Evolutionary conservation across 1,140 invertebrate genomes (phyloP), one percentile per base, ranked within the genome.

Genomic region (Drosophila athabasca): DNA sequence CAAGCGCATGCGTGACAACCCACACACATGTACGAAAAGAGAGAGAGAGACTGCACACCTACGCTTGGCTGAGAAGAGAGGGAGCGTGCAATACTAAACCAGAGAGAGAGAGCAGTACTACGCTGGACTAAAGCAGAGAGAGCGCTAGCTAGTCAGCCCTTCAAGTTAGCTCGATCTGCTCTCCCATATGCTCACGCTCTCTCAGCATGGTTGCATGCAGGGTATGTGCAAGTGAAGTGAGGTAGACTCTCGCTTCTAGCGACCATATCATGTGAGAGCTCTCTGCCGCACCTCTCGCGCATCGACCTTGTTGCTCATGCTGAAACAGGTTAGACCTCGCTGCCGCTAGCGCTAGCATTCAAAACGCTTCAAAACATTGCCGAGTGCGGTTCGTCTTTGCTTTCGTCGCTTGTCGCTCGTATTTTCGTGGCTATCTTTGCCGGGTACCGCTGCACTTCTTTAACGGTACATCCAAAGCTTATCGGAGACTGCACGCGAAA

Each of bases 341-440:
- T 68, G 69, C 50, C 45, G 35, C 70, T 75, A 68, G 50, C 54
- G 8, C 26, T 45, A 24, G 15, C 50, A 44, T 45, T 70, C 53
- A 55, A 84, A 75, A 80, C 54, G 57, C 46, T 58, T 49, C 62
- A 49, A 62, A 81, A 68, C 78, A 69, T 64, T 60, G 68, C 58
- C 58, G 67, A 87, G 77, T 69, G 77, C 77, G 79, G 82, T 77
- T 50, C 26, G 54, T 57, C 15, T 6, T 29, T 39, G 11, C 35
- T 39, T 13, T 15, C 15, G 46, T 70, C 41, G 62, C 39, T 19
- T 1, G 17, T 19, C 17, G 17, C 17, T 19, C 24, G 31, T 17
- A 26, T 26, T 44, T 15, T 26, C 13, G 46, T 22, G 22, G 48
- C 51, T 45, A 7, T 22, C n/a, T 22, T 24, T 51, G 7, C 17